A percentile compares a stretch with the other conserved stretches of the same genome.
phyloP scores from a whole-genome alignment of 1,140 invertebrate genomes.

The Ptiloglossa arizonensis region DNA sequence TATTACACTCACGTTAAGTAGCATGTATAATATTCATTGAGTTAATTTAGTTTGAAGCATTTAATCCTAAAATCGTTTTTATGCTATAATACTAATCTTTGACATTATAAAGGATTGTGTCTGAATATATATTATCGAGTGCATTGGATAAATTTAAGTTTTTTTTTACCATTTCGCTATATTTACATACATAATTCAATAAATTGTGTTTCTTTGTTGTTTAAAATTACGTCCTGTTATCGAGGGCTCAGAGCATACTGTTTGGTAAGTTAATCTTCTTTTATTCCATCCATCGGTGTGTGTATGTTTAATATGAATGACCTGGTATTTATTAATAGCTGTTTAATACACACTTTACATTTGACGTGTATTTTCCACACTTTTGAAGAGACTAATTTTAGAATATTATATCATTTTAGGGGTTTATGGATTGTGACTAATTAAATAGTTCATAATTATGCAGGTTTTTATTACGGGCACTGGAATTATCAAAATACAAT shows the following conservation, averaged over 20 bases:
- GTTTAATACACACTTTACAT: conserved; percentile 58
- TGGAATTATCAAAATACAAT: conserved; percentile 20
- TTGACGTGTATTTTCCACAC: conserved; percentile 36
- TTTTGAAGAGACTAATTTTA: conserved; percentile 55
- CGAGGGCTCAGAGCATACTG: conserved; percentile 75
- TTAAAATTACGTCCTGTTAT: conserved; percentile 77
- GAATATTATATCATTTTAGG: conserved; percentile 42
- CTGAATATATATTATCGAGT: conserved; percentile 4
- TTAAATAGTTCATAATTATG: conserved; percentile 47
- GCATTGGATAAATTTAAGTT: conserved; percentile 44
- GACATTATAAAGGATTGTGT: neutral
- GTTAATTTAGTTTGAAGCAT: conserved; percentile 1
- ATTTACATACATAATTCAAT: conserved; percentile 57
- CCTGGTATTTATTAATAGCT: conserved; percentile 48
- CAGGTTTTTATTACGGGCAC: conserved; percentile 27
- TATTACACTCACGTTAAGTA: conserved; percentile 5
- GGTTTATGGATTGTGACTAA: conserved; percentile 66
- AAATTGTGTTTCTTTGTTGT: conserved; percentile 76
- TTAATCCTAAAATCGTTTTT: neutral
- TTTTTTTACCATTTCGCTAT: conserved; percentile 32
- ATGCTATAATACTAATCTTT: neutral
- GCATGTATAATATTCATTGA: conserved; percentile 13
- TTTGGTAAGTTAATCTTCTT: conserved; percentile 76
- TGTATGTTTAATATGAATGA: conserved; percentile 59
- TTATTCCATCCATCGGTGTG: conserved; percentile 66